These are phyloP conservation scores for Pocillopora damicornis DNA, from an alignment of 64 coral and sea anemone species.

Conservation along the genomic window DNA sequence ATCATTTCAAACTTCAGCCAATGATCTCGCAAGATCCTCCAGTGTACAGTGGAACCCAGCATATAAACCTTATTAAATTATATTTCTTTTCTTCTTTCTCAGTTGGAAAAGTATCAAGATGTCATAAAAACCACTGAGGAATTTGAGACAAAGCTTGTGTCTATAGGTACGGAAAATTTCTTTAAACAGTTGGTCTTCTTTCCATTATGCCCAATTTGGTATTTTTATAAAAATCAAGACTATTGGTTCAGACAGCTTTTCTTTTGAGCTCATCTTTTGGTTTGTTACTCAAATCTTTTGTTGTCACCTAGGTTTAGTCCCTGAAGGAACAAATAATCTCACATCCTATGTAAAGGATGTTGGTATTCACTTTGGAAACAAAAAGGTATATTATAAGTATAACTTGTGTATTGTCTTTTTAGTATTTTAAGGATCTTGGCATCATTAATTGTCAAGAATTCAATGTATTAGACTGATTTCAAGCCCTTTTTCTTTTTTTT, in stretches of 20 bases:
- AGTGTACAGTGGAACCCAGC: no score
- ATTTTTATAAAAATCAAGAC: no score
- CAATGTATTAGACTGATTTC: background rate
- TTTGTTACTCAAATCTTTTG: background rate
- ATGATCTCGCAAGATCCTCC: no score
- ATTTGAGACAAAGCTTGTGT: constrained; percentile 65
- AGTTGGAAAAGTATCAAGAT: constrained; percentile 91
- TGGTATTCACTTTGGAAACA: constrained; percentile 94
- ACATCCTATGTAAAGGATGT: constrained; percentile 80
- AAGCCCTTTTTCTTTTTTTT: background rate
- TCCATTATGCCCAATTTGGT: no score
- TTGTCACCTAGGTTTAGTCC: constrained; percentile 56
- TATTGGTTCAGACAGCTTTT: no score
- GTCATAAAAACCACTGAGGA: constrained; percentile 71
- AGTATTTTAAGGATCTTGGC: background rate
- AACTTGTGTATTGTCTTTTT: no score
- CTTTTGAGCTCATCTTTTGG: background rate
- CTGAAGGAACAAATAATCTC: constrained; percentile 48
- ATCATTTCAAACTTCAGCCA: no score
- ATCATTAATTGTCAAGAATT: background rate
- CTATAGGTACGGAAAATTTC: constrained; percentile 29
- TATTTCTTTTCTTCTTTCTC: background rate
- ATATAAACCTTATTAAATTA: no score
- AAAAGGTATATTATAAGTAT: constrained; percentile 62
- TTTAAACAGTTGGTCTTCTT: no score